Conservation (phyloP, 1,140 invertebrate species). For the Ruditapes philippinarum region DNA sequence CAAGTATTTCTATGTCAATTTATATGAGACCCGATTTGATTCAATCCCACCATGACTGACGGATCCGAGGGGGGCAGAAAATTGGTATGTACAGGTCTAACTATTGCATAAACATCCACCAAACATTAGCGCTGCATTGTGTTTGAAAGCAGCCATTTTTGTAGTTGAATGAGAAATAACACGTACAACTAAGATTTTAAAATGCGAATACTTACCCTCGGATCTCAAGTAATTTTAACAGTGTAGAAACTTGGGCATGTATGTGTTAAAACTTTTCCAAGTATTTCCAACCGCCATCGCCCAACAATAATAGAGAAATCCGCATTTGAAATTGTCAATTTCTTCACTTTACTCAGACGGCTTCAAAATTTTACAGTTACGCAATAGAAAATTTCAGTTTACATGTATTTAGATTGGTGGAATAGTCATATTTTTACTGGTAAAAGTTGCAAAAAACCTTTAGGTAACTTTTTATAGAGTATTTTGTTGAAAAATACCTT, state of each 20-base stretch:
- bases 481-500: background rate
- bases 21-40: conserved; percentile 13
- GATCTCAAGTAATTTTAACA: background rate
- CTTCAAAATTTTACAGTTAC: background rate
- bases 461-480: background rate
- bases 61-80: conserved; percentile 78
- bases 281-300: background rate
- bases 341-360: background rate
- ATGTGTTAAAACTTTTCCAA: conserved; percentile 51
- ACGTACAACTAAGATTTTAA: conserved; percentile 42
- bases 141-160: conserved; percentile 74
- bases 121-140: conserved; percentile 36
- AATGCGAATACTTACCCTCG: background rate
- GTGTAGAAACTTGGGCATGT: background rate
- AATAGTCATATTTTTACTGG: background rate
- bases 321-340: background rate
- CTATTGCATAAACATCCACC: conserved; percentile 2
- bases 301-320: background rate
- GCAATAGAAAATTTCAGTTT: background rate
- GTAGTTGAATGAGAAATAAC: conserved; percentile 30
- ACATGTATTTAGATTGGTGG: background rate
- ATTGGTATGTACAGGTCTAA: conserved; percentile 79
- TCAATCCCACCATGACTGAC: conserved; percentile 74
- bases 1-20: background rate
- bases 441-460: conserved; percentile 25